phyloP scores from a whole-genome alignment of 2,797 vertebrate genomes.

The Sylvia borin region DNA sequence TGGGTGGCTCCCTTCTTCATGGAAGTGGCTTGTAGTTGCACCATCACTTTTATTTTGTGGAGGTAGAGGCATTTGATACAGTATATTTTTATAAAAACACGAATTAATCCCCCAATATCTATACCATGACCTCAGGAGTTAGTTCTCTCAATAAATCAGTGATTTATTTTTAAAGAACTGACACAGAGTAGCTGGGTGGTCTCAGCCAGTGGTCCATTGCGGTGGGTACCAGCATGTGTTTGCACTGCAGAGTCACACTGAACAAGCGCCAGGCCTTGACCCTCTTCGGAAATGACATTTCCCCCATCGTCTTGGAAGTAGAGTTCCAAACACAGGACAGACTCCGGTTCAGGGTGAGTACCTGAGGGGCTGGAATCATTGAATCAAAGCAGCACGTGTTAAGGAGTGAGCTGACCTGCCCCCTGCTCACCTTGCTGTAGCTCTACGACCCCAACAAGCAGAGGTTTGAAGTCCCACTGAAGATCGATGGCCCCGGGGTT shows the following conservation, averaged over 20 bases:
- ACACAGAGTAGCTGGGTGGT: neutral
- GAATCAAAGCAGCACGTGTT: fast-evolving
- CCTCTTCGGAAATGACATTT: slow-evolving; percentile 42
- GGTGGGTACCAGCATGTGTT: neutral
- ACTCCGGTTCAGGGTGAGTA: slow-evolving; percentile 50
- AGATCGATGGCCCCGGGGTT: neutral
- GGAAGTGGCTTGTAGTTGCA: too few species aligned
- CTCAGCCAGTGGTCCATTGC: fast-evolving
- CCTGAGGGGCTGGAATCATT: neutral
- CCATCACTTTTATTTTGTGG: too few species aligned
- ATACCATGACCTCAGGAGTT: neutral
- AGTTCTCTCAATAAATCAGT: neutral
- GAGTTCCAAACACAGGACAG: slow-evolving; percentile 54
- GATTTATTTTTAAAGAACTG: neutral
- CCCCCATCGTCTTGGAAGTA: neutral
- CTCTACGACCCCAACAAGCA: slow-evolving; percentile 46
- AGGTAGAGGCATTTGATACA: too few species aligned
- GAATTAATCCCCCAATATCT: too few species aligned
- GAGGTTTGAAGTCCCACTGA: slow-evolving; percentile 56
- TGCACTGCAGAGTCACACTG: neutral
- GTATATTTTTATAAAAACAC: too few species aligned
- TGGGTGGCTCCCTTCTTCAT: too few species aligned
- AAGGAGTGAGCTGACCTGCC: neutral
- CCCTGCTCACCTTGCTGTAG: neutral
- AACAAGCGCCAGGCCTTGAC: slow-evolving; percentile 11